A percentile compares a stretch with the other conserved stretches of the same genome.
Evolutionary conservation across 2,888 invertebrate genomes (phyloP).

Genomic region (Sesia bembeciformis): DNA sequence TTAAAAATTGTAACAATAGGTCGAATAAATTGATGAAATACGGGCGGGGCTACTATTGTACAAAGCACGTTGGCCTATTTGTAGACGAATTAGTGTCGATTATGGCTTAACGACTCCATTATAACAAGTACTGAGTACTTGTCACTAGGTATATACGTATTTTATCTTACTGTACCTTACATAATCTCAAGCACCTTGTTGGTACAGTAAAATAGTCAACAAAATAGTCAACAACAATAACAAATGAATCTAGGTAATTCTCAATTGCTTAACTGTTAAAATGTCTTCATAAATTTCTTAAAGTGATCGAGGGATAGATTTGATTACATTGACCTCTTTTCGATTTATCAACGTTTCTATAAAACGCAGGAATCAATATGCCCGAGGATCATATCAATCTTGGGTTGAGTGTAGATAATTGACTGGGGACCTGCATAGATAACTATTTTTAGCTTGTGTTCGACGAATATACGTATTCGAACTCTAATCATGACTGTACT

Average conservation of each 20-base stretch:
- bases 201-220: no score
- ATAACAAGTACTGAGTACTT: no score
- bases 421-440: conserved; percentile 9
- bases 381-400: conserved; percentile 2
- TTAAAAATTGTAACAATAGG: not conserved
- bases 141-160: no score
- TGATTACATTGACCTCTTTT: conserved; percentile 14
- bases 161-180: no score
- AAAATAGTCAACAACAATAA: no score
- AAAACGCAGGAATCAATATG: conserved; percentile 4
- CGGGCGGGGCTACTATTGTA: conserved; percentile 41
- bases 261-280: no score
- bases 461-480: not conserved
- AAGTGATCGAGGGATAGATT: no score
- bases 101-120: no score
- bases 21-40: conserved; percentile 17
- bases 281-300: no score
- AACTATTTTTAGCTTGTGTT: conserved; percentile 4
- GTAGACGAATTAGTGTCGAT: conserved; percentile 34
- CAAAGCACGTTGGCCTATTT: conserved; percentile 32
- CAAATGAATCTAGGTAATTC: no score
- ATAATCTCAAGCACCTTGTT: no score
- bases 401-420: conserved; percentile 9
- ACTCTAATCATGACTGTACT: no score
- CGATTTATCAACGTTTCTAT: conserved; percentile 6